phyloP scores from a whole-genome alignment of 37 sponge, comb jelly and placozoan species.

The Bolinopsis microptera region DNA sequence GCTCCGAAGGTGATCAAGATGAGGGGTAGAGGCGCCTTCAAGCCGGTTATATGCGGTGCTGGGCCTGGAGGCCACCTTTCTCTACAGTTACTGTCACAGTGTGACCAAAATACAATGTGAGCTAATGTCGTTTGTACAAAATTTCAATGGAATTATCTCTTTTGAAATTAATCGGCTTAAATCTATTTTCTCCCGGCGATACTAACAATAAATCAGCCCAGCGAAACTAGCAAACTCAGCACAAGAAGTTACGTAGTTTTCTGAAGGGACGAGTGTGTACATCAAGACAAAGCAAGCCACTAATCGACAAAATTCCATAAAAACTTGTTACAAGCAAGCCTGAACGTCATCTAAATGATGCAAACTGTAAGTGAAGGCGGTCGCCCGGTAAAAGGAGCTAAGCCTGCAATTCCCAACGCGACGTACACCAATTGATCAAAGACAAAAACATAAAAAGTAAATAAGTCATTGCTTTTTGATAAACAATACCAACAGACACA shows the following conservation, averaged over 20 bases:
- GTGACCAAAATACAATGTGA: neutral
- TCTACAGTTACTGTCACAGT: neutral
- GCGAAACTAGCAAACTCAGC: too few relatives aligned
- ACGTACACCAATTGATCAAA: neutral
- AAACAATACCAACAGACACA: neutral
- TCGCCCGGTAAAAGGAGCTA: neutral
- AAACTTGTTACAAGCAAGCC: neutral
- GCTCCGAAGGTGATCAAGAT: neutral
- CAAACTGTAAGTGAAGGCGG: neutral
- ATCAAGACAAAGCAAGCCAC: too few relatives aligned
- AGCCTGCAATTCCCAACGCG: neutral
- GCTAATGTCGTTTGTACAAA: neutral
- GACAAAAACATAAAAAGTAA: neutral
- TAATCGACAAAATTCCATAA: neutral
- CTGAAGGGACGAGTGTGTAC: too few relatives aligned
- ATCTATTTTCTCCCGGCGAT: too few relatives aligned
- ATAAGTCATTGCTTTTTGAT: neutral
- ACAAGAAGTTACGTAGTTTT: too few relatives aligned
- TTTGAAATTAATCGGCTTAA: neutral
- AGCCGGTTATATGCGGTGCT: neutral
- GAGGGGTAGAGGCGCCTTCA: neutral
- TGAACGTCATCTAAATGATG: neutral
- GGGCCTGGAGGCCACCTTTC: neutral
- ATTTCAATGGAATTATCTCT: neutral
- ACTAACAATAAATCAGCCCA: too few relatives aligned